Percentiles rank a stretch among this genome's conserved stretches.
These are phyloP conservation scores for Herpailurus yagouaroundi DNA, from an alignment of 2,113 vertebrate species.

Conservation along the genomic window DNA sequence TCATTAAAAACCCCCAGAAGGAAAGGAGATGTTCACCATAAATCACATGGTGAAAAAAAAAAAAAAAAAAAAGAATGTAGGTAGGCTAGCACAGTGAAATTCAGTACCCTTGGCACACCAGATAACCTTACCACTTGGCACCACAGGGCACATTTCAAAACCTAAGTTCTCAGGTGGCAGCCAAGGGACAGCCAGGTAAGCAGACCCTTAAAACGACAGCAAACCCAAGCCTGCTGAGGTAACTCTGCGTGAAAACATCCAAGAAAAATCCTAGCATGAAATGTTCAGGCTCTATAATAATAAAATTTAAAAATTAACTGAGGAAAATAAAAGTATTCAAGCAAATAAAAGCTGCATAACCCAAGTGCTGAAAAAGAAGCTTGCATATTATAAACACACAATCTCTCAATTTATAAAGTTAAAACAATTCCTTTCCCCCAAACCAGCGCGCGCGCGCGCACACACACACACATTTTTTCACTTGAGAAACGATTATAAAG, in stretches of 20 bases:
- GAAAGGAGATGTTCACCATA: neutral
- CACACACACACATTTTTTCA: neutral
- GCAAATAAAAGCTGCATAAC: neutral
- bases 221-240: neutral
- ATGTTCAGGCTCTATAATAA: neutral
- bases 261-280: neutral
- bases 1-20: neutral
- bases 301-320: neutral
- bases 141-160: neutral
- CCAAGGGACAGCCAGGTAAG: neutral
- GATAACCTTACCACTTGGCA: neutral
- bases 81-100: neutral
- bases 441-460: too few relatives aligned
- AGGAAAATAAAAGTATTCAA: neutral
- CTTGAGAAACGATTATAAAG: constrained; percentile 12
- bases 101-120: neutral
- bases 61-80: neutral
- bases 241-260: neutral
- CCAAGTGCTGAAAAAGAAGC: neutral
- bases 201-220: neutral
- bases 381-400: neutral
- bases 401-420: neutral
- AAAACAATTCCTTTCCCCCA: neutral
- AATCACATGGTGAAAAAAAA: neutral
- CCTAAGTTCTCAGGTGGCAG: neutral